Evolutionary conservation across 2,113 vertebrate genomes (phyloP), one percentile per base, ranked within the genome.

Genomic region (Amblyopsis rosae): DNA sequence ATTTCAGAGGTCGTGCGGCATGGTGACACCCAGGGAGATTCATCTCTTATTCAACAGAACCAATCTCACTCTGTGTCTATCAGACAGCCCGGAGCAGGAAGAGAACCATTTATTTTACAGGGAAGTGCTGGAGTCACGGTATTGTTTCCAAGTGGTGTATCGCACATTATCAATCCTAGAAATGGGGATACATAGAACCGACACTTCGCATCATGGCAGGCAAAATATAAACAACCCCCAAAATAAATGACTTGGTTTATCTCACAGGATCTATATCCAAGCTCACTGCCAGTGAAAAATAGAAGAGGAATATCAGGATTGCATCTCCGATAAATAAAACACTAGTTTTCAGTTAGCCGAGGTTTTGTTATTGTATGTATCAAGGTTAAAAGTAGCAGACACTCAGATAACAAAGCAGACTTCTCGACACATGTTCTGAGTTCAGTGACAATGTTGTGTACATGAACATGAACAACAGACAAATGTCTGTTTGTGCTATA

Each of bases 11-110:
- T 87, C 67, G 62, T 70, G 75, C 72, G 4, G 69, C 71, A 69
- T 63, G 65, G 86, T 86, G 85, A 89, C 87, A 88, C 70, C 79
- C 67, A 68, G 72, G 75, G 75, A 91, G 85, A 89, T 87, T 88
- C 86, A 90, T 90, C 77, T 88, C 86, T 89, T 91, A 90, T 91
- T 91, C 87, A 89, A 80, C 90, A 89, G 80, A 91, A 87, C 84
- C 88, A 91, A 90, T 91, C 90, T 88, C 82, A 66, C 63, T 83
- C 77, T 75, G 72, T 87, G 87, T 88, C 87, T 81, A 84, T 90
- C 88, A 87, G 83, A 70, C 62, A 62, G 85, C 84, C 78, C 6
- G 48, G 54, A 81, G 79, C 79, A 80, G 79, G 68, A 86, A 67
- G 69, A 77, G 62, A 72, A 72, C 63, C 74, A 82, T 89, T 80